Conservation (phyloP, 2,113 vertebrate genomes). For the Dascyllus trimaculatus region DNA sequence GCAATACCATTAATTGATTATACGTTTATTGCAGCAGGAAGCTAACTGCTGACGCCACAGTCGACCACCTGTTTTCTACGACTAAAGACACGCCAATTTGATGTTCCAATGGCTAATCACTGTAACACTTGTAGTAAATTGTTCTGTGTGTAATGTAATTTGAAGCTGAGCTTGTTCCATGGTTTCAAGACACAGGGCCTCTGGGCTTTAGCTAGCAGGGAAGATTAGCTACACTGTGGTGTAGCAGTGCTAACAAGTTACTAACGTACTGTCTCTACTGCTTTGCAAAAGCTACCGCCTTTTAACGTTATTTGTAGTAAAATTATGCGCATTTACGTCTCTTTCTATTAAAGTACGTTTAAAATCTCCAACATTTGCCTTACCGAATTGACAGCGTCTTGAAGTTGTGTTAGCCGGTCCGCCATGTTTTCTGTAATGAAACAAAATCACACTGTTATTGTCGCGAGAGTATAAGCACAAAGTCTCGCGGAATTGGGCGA, state of each 20-base stretch:
- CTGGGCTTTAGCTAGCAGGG: not conserved
- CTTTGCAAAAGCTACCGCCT: fast-evolving
- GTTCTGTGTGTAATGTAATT: not conserved
- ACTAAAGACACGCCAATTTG: too few relatives aligned
- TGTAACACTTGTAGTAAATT: not conserved
- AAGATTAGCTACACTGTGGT: not conserved
- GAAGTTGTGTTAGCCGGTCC: slow-evolving; percentile 93
- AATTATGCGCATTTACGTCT: not conserved
- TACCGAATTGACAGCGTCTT: slow-evolving; percentile 97
- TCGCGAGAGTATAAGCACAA: slow-evolving; percentile 46
- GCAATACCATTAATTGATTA: not conserved
- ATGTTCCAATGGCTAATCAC: not conserved
- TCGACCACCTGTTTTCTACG: not conserved
- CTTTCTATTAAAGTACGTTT: fast-evolving
- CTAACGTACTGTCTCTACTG: fast-evolving
- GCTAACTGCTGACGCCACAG: too few relatives aligned
- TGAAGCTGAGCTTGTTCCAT: not conserved
- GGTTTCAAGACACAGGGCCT: not conserved
- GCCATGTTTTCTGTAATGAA: slow-evolving; percentile 85
- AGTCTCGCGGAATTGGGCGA: slow-evolving; percentile 27
- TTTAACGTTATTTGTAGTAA: fast-evolving
- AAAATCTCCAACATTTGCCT: slow-evolving; percentile 34
- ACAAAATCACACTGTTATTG: not conserved
- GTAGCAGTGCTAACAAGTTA: not conserved
- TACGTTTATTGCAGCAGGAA: not conserved